Base-by-base conservation (phyloP, 2,888 invertebrate genomes). In the Cerastis leucographa region DNA sequence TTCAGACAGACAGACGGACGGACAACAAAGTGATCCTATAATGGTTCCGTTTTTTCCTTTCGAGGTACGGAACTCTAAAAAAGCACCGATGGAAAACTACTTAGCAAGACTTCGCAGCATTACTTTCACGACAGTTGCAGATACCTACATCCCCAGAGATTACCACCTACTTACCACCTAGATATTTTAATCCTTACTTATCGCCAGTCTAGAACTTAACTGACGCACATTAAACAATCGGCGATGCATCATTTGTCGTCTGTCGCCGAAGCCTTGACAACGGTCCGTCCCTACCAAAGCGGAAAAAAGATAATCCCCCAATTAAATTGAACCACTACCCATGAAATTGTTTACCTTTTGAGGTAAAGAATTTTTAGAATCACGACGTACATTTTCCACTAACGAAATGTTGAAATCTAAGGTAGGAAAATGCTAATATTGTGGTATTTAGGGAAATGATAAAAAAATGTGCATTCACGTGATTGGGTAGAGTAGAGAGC, bases 271-370 rank as follows among this genome's bases (percentile, higher is more conserved):
- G 87, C 85, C 93, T 92, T 95, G 95, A 96, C 94, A 93, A 94
- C 94, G 96, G 96, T 95, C 89, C 91, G 88, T 88, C 85, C 87
- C 90, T 87, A 86, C 86, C 84, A 92, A 90, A 91, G 92, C 93
- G 93, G 90, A 93, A 94, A 95, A 95, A 95, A 94, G 94, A 94
- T 94, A 95, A 94, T 94, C 94, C 92, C 82, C 94, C 95, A 95
- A 96, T 96, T 96, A 96, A 95, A 95, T 95, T 92, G 93, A 95
- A 94, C 92, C 94, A 95, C 92, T 93, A 90, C 86, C 94, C 96
- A 95, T 96, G 94, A 95, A 96, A 96, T 96, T 96, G 95, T 95
- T 95, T 95, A 95, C 94, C 93, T 93, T 94, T 94, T 90, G 92
- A 94, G 93, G 93, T 92, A 91, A 90, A 92, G 90, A 89, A 89